Conservation (phyloP, 1,140 invertebrate species). For the Acromyrmex heyeri region DNA sequence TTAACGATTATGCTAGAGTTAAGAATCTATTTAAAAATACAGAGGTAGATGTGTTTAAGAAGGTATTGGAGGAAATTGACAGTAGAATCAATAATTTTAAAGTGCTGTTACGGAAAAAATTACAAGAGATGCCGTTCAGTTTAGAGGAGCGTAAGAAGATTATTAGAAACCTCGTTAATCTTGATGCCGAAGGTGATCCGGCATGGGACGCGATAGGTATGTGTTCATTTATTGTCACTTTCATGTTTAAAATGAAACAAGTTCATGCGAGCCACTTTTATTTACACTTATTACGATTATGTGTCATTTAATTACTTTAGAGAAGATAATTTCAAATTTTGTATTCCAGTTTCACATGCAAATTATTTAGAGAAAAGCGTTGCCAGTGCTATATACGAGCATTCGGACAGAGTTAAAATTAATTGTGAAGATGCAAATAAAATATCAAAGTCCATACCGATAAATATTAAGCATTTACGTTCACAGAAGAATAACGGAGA, state of each 20-base stretch:
- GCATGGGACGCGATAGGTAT: constrained; percentile 95
- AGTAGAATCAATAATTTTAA: constrained; percentile 94
- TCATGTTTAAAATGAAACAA: not conserved
- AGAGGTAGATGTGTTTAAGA: constrained; percentile 95
- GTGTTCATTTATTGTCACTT: not conserved
- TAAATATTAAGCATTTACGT: constrained; percentile 75
- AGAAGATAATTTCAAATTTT: constrained; percentile 2
- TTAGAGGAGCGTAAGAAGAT: constrained; percentile 98
- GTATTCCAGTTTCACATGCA: constrained; percentile 83
- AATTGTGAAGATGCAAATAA: constrained; percentile 76
- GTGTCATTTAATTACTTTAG: not conserved
- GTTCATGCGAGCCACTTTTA: not conserved
- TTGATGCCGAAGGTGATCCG: constrained; percentile 94
- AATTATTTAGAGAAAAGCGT: constrained; percentile 84
- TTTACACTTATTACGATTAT: not conserved
- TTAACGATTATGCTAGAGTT: constrained; percentile 98
- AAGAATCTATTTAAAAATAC: constrained; percentile 98
- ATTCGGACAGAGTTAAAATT: constrained; percentile 74
- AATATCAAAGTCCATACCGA: constrained; percentile 73
- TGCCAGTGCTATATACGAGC: constrained; percentile 78
- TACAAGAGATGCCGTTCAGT: constrained; percentile 95
- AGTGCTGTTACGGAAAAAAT: constrained; percentile 92
- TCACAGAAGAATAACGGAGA: constrained; percentile 80
- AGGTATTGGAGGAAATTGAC: constrained; percentile 96
- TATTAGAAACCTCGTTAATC: constrained; percentile 91